Evolutionary conservation across 2,888 invertebrate genomes (phyloP).

Genomic region (Tipula lateralis): DNA sequence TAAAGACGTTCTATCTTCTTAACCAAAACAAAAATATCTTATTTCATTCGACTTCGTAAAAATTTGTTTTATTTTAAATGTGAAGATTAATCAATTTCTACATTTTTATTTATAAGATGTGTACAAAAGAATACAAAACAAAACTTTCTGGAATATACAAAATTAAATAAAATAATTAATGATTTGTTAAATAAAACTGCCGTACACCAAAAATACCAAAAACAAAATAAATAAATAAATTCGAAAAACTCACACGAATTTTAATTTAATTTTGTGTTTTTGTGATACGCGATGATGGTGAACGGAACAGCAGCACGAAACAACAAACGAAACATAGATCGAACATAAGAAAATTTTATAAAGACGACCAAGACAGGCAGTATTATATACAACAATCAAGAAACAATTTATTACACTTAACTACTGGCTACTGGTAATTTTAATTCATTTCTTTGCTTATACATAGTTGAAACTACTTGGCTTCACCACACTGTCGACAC

Average conservation of each 20-base stretch:
- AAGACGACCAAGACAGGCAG: background rate
- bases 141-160: background rate
- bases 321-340: background rate
- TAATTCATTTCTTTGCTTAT: conserved; percentile 2
- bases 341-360: background rate
- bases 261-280: background rate
- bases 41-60: background rate
- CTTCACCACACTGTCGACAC: background rate
- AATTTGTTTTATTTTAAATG: background rate
- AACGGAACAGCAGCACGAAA: background rate
- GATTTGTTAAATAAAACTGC: conserved; percentile 14
- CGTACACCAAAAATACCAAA: background rate
- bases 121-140: background rate
- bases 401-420: conserved; percentile 24
- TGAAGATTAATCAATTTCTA: conserved; percentile 11
- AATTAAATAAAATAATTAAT: conserved; percentile 11
- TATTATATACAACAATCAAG: background rate
- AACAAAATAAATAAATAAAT: background rate
- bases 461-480: background rate
- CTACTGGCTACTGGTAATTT: conserved; percentile 11
- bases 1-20: background rate
- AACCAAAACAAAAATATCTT: background rate
- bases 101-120: background rate
- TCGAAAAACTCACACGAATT: conserved; percentile 19
- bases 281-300: background rate